phyloP scores from a whole-genome alignment of 35 echinoderm and acorn worm species.

The Ophioderma brevispina region DNA sequence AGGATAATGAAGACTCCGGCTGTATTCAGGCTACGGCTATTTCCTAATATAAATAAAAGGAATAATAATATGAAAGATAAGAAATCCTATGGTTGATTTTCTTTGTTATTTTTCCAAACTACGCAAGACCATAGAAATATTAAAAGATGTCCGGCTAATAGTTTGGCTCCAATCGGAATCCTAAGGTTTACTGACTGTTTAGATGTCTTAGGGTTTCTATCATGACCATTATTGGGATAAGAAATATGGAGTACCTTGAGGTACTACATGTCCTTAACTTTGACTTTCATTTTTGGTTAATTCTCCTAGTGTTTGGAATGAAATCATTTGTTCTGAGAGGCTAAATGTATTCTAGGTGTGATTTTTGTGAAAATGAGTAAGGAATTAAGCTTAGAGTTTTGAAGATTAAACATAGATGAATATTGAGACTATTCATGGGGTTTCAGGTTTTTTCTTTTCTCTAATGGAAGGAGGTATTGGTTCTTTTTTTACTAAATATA shows the following conservation, averaged over 20 bases:
- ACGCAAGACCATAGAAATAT: conserved; percentile 38
- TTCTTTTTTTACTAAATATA: no score
- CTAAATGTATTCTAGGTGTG: conserved; percentile 57
- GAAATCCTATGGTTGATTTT: background rate
- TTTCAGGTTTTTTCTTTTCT: no score
- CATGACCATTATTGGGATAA: conserved; percentile 65
- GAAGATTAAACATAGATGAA: conserved; percentile 37
- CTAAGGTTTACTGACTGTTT: conserved; percentile 63
- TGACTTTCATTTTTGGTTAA: conserved; percentile 41
- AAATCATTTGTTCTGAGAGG: conserved; percentile 21
- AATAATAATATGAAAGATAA: conserved; percentile 33
- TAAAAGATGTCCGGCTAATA: conserved; percentile 66
- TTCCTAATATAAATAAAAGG: conserved; percentile 62
- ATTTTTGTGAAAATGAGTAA: conserved; percentile 56
- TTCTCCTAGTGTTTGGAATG: conserved; percentile 39
- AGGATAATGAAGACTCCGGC: conserved; percentile 59
- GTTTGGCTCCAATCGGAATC: conserved; percentile 65
- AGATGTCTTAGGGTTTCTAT: conserved; percentile 60
- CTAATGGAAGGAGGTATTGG: no score
- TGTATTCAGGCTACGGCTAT: conserved; percentile 74
- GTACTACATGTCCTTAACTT: conserved; percentile 59
- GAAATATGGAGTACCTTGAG: conserved; percentile 53
- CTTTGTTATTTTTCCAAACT: conserved; percentile 16
- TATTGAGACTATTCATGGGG: background rate
- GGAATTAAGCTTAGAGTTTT: conserved; percentile 58